phyloP scores from a whole-genome alignment of 2,797 vertebrate genomes.

The Myotis daubentonii region DNA sequence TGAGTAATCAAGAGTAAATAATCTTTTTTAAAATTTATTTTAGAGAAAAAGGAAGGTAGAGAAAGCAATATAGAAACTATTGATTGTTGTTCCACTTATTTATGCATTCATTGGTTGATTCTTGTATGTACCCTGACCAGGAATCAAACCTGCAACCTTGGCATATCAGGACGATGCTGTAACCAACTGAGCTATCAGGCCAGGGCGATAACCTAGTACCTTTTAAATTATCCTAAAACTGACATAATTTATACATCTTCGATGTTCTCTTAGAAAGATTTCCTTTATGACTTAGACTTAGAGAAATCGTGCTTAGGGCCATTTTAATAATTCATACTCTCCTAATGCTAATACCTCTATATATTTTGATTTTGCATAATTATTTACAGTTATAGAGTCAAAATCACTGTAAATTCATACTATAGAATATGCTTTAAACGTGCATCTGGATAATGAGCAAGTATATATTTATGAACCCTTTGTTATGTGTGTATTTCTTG shows the following conservation, averaged over 20 bases:
- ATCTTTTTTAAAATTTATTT: neutral
- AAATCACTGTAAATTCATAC: conserved; percentile 41
- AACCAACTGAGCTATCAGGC: neutral
- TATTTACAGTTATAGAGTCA: conserved; percentile 50
- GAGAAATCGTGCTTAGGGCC: neutral
- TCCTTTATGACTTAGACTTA: conserved; percentile 56
- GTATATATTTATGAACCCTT: conserved; percentile 17
- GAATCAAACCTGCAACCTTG: neutral
- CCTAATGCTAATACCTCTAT: neutral
- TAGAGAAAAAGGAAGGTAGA: neutral
- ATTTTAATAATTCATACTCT: conserved; percentile 62
- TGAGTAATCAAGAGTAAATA: conserved; percentile 51
- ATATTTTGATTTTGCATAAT: conserved; percentile 55
- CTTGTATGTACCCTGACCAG: neutral
- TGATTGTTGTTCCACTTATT: neutral
- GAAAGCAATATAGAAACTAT: neutral
- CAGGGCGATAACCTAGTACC: neutral
- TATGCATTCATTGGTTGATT: neutral
- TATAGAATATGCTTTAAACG: conserved; percentile 31
- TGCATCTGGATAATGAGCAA: conserved; percentile 29
- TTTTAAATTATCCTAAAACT: conserved; percentile 50
- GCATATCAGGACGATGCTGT: neutral
- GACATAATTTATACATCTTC: conserved; percentile 20
- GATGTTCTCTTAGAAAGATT: conserved; percentile 50
- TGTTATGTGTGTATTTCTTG: conserved; percentile 10